Conservation (phyloP, 2,113 vertebrate genomes). For the Sisor rabdophorus region DNA sequence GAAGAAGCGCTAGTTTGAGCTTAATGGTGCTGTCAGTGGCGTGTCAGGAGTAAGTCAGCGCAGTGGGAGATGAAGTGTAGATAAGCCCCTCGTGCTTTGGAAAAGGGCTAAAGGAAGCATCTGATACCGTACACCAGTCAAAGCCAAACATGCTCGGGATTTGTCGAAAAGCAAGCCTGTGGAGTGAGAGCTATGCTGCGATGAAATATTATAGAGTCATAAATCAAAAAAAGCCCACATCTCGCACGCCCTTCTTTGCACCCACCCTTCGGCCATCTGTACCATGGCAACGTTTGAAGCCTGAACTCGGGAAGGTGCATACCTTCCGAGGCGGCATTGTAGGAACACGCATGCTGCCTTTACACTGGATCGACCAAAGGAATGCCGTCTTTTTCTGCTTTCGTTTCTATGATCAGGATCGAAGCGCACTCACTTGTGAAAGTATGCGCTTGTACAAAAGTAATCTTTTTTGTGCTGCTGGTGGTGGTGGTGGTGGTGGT, state of each 20-base stretch:
- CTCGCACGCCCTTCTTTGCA: slow-evolving; percentile 16
- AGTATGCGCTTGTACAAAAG: too few relatives aligned
- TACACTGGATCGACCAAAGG: slow-evolving; percentile 26
- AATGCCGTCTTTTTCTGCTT: slow-evolving; percentile 10
- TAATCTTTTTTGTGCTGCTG: not conserved
- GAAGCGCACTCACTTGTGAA: not conserved
- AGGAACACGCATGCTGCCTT: slow-evolving; percentile 37
- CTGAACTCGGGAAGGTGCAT: slow-evolving; percentile 17
- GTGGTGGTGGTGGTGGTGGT: too few relatives aligned
- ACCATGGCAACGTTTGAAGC: slow-evolving; percentile 35
- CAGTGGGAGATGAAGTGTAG: slow-evolving; percentile 26
- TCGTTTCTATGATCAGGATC: not conserved
- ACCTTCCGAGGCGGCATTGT: slow-evolving; percentile 35
- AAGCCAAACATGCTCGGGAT: slow-evolving; percentile 42
- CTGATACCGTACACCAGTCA: slow-evolving; percentile 34
- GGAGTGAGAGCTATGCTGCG: slow-evolving; percentile 35
- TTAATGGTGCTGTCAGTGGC: slow-evolving; percentile 29
- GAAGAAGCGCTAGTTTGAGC: not conserved
- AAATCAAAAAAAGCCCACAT: slow-evolving; percentile 51
- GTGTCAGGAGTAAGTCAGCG: slow-evolving; percentile 21
- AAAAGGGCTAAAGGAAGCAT: slow-evolving; percentile 18
- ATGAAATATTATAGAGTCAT: slow-evolving; percentile 44
- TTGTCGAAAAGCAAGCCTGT: slow-evolving; percentile 44
- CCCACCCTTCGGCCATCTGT: slow-evolving; percentile 40
- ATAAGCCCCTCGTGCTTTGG: slow-evolving; percentile 29